Percentiles rank a stretch among this genome's conserved stretches.
phyloP scores from a whole-genome alignment of 2,113 vertebrate species.

The Campylomormyrus numenius region DNA sequence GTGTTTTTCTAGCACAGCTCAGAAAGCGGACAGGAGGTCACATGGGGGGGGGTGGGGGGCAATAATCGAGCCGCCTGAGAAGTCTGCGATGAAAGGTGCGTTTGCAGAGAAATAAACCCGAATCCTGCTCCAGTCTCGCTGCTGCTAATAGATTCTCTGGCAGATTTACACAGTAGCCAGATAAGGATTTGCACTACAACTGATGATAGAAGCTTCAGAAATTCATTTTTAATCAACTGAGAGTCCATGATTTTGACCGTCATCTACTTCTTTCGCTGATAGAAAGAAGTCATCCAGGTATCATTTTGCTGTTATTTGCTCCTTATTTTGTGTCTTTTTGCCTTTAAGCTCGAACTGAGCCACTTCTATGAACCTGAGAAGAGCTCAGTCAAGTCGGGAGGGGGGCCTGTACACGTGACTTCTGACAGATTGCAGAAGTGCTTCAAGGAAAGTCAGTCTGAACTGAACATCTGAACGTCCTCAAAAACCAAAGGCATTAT shows the following conservation, averaged over 20 bases:
- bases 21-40: conserved; percentile 10
- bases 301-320: not conserved
- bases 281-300: not conserved
- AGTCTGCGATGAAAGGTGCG: conserved; percentile 11
- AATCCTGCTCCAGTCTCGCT: not conserved
- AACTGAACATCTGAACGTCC: not conserved
- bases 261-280: not conserved
- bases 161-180: not conserved
- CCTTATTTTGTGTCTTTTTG: not conserved
- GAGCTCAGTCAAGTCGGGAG: not conserved
- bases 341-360: not conserved
- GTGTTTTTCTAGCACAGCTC: not conserved
- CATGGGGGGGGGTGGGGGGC: not conserved
- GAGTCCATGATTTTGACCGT: not conserved
- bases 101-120: not conserved
- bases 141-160: conserved; percentile 5
- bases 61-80: not conserved
- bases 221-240: not conserved
- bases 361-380: not conserved
- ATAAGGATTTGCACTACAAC: not conserved
- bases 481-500: not conserved
- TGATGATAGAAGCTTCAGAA: not conserved
- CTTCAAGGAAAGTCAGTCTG: not conserved
- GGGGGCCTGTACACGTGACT: not conserved
- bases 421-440: not conserved